Evolutionary conservation across 1,140 invertebrate genomes (phyloP).

Genomic region (Drosophila grimshawi): DNA sequence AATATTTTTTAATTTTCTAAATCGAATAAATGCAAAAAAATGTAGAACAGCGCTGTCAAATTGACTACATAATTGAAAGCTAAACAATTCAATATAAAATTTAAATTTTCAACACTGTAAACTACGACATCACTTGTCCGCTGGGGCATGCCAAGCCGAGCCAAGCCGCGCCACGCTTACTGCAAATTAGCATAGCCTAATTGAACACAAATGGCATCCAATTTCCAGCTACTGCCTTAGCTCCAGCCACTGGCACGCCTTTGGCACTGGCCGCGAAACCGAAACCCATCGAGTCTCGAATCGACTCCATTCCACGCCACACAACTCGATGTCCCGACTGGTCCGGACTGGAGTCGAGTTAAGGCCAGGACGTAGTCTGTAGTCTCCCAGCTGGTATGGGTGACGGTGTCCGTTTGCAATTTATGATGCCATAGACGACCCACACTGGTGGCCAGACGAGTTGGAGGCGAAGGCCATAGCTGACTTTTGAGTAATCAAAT

Average conservation of each 20-base stretch:
- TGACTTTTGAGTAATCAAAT: conserved; percentile 57
- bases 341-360: conserved; percentile 6
- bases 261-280: conserved; percentile 58
- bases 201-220: conserved; percentile 81
- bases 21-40: conserved; percentile 60
- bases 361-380: neutral
- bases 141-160: neutral
- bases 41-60: neutral
- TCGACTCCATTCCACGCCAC: conserved; percentile 21
- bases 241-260: conserved; percentile 27
- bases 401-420: conserved; percentile 69
- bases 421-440: conserved; percentile 70
- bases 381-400: conserved; percentile 1
- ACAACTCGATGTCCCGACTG: neutral
- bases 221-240: conserved; percentile 45
- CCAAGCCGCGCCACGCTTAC: conserved; percentile 17
- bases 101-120: conserved; percentile 10
- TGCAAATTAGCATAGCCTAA: conserved; percentile 80
- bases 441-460: neutral
- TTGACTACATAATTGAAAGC: neutral
- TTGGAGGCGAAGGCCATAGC: conserved; percentile 6
- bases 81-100: conserved; percentile 5
- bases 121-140: neutral
- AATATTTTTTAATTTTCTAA: conserved; percentile 65
- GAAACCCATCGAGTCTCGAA: conserved; percentile 43